A percentile compares a stretch with the other conserved stretches of the same genome.
Evolutionary conservation across 2,797 vertebrate species (phyloP).

Genomic region (Echiichthys vipera): DNA sequence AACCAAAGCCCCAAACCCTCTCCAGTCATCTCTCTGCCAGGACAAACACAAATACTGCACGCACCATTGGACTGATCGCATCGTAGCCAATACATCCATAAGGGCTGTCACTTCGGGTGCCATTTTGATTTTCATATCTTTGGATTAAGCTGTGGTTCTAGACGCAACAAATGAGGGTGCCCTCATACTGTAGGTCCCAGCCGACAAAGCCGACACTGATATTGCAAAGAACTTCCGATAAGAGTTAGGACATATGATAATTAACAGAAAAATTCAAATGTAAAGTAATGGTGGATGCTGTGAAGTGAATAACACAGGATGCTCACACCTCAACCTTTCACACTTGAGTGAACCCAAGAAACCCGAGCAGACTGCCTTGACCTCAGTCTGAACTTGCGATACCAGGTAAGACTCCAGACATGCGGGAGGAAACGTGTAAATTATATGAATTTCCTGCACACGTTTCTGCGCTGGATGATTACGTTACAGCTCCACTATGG

Average conservation of each 20-base stretch:
- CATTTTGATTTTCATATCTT: slow-evolving; percentile 59
- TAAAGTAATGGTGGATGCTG: not conserved
- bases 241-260: not conserved
- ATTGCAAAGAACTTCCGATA: slow-evolving; percentile 17
- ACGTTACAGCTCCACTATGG: not conserved
- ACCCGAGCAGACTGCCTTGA: slow-evolving; percentile 52
- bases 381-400: slow-evolving; percentile 55
- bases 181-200: slow-evolving; percentile 43
- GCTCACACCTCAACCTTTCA: slow-evolving; percentile 24
- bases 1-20: not conserved
- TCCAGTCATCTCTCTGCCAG: slow-evolving; percentile 2
- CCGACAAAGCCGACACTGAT: slow-evolving; percentile 22
- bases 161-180: slow-evolving; percentile 50
- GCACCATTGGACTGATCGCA: slow-evolving; percentile 48
- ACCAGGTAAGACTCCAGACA: slow-evolving; percentile 4
- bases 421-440: slow-evolving; percentile 41
- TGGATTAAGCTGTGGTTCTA: slow-evolving; percentile 33
- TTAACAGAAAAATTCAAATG: not conserved
- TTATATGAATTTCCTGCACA: slow-evolving; percentile 9
- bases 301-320: not conserved
- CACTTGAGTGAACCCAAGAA: slow-evolving; percentile 42
- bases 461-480: slow-evolving; percentile 11
- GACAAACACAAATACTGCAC: slow-evolving; percentile 25
- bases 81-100: slow-evolving; percentile 49
- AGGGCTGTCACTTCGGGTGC: slow-evolving; percentile 49